phyloP scores from a whole-genome alignment of 2,888 invertebrate genomes.

The Scaptomyza reducta region DNA sequence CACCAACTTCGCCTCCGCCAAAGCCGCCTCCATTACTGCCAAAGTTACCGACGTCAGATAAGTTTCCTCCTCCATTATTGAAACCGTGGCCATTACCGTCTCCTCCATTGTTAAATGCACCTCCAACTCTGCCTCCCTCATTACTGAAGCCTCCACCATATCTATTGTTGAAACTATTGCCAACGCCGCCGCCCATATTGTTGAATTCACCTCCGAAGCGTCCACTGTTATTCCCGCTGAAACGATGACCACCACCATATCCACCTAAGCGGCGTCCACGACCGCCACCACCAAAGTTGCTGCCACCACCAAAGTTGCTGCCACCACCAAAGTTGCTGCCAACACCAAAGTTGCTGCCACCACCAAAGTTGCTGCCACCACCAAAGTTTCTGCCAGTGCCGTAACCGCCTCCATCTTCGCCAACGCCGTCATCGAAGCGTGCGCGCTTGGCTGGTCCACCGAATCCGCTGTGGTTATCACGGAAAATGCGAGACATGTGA shows the following conservation, averaged over 20 bases:
- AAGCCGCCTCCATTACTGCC: not conserved
- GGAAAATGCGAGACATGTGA: constrained; percentile 69
- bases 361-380: not conserved
- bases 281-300: not conserved
- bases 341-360: not conserved
- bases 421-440: constrained; percentile 59
- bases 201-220: constrained; percentile 2
- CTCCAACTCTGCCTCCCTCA: constrained; percentile 2
- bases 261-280: not conserved
- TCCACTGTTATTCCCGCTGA: constrained; percentile 5
- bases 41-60: not conserved
- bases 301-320: not conserved
- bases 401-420: constrained; percentile 24
- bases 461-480: constrained; percentile 56
- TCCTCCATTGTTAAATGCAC: constrained; percentile 4
- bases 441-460: constrained; percentile 61
- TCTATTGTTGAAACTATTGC: not conserved
- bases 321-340: not conserved
- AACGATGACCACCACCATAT: not conserved
- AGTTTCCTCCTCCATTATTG: constrained; percentile 6
- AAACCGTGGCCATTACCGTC: constrained; percentile 24
- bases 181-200: constrained; percentile 3
- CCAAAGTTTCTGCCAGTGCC: not conserved
- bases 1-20: not conserved
- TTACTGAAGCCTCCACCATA: constrained; percentile 3